Base-by-base conservation (phyloP, 2,888 invertebrate genomes). In the Drosophila borborema region DNA sequence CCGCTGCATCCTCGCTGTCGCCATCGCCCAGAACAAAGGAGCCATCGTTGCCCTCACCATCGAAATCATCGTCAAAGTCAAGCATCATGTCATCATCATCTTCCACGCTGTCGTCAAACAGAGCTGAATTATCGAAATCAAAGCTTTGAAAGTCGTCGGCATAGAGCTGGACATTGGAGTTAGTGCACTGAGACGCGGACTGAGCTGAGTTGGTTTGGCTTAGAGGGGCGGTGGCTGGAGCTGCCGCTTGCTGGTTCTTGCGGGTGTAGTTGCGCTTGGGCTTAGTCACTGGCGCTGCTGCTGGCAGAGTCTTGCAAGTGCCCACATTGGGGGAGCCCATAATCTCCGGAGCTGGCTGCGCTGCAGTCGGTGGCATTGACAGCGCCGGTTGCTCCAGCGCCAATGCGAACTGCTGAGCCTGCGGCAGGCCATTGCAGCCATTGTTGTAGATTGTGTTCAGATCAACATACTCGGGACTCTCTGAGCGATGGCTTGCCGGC, bases 381-480 rank as follows among this genome's bases (percentile, higher is more conserved):
- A n/a, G 53, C 14, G 69, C 28, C 43, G 72, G 34, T 48, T 85
- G 86, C 28, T 82, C 72, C 5, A n/a, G 53, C 14, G 69, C 28
- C 43, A 77, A 16, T 1, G 65, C 54, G 20, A 68, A 83, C 48
- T 84, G 76, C 34, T 73, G 90, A 9, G 62, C 7, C 45, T 78
- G 85, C 5, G 77, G 49, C 89, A 85, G 12, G 46, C 62, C 80
- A 31, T 70, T 72, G 67, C 90, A 86, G 53, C 82, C 79, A 36
- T 74, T 85, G 58, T 89, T 89, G 74, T 92, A 92, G 53, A 93
- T 92, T 18, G 87, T 85, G 74, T 91, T 93, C 38, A 93, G 77
- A 76, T 93, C 92, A 54, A 93, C 91, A 71, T 92, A 93, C 72
- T 93, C 93, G 36, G 93, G 93, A 82, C 93, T 93, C 41, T 93